Evolutionary conservation across 2,888 invertebrate species (phyloP).

Genomic region (Xestia sexstrigata): DNA sequence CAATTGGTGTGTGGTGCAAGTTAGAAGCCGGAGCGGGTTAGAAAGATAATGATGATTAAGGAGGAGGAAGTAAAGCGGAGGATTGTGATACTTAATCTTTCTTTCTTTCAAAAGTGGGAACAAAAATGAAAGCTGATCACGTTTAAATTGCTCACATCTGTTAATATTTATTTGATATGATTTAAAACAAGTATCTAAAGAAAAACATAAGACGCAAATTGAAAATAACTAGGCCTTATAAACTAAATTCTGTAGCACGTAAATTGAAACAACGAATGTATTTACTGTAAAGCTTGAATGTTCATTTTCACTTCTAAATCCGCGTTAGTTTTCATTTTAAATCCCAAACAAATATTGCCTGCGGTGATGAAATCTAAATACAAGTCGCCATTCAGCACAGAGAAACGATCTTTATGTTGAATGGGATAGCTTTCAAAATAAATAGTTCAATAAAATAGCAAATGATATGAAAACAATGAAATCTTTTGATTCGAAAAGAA

Average conservation of each 20-base stretch:
- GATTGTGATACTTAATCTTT: too few relatives aligned
- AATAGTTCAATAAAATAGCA: constrained; percentile 5
- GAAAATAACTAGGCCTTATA: not conserved
- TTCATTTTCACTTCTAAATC: not conserved
- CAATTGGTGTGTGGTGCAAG: constrained; percentile 36
- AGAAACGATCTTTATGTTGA: constrained; percentile 31
- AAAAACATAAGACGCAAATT: not conserved
- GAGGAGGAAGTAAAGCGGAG: too few relatives aligned
- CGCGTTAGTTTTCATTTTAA: constrained; percentile 17
- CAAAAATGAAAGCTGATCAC: not conserved
- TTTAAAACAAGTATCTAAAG: not conserved
- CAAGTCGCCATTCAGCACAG: constrained; percentile 6
- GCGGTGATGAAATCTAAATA: constrained; percentile 58
- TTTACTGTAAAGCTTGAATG: not conserved
- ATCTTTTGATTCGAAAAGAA: constrained; percentile 33
- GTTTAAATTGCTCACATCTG: not conserved
- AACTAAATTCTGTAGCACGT: not conserved
- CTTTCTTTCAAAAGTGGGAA: not conserved
- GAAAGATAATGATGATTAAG: not conserved
- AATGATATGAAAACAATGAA: constrained; percentile 54
- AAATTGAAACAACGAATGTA: not conserved
- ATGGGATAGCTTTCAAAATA: constrained; percentile 17
- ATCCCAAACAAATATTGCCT: constrained; percentile 21
- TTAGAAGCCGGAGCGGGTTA: not conserved
- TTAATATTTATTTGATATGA: not conserved